phyloP scores from a whole-genome alignment of 64 coral and sea anemone genomes.

The Pachyseris speciosa region DNA sequence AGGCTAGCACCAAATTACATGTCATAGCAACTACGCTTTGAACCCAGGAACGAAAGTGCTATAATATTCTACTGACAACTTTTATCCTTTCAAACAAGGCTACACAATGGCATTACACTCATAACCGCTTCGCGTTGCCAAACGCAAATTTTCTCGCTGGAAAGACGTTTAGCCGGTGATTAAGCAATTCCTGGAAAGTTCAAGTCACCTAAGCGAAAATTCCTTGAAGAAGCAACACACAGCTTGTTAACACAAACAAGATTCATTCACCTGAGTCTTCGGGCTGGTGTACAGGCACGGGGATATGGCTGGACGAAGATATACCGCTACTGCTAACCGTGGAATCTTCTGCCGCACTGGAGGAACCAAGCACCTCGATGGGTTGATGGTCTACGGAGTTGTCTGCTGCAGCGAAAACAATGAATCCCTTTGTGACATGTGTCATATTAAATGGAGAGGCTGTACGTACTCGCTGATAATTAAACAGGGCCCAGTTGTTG shows the following conservation, averaged over 20 bases:
- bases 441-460: background rate
- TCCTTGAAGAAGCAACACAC: background rate
- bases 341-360: slow-evolving; percentile 38
- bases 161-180: background rate
- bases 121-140: background rate
- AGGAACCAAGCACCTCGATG: slow-evolving; percentile 16
- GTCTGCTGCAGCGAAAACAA: slow-evolving; percentile 20
- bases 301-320: slow-evolving; percentile 23
- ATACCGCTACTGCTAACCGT: background rate
- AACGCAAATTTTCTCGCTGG: background rate
- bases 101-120: background rate
- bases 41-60: no score
- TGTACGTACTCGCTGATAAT: background rate
- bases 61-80: background rate
- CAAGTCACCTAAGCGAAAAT: no score
- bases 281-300: background rate
- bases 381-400: background rate
- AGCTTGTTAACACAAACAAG: background rate
- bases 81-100: background rate
- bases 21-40: no score
- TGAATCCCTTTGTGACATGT: background rate
- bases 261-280: background rate
- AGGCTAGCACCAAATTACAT: no score
- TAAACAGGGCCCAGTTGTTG: no score
- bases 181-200: background rate